phyloP scores from a whole-genome alignment of 2,113 vertebrate genomes.

The Tichodroma muraria region DNA sequence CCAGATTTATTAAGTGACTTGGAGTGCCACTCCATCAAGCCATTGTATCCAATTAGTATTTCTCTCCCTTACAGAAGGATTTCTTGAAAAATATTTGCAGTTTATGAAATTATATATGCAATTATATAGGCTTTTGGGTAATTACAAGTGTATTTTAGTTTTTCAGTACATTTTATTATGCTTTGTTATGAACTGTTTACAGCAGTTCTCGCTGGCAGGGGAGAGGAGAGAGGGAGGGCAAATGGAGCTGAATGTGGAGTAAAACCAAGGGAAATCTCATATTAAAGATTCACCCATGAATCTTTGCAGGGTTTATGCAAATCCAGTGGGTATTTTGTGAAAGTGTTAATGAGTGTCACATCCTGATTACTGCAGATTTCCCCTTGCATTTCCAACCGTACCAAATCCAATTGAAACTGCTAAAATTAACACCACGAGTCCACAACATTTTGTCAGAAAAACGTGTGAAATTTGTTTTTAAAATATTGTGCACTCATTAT shows the following conservation, averaged over 20 bases:
- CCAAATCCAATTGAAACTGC: conserved; percentile 31
- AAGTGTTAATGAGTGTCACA: conserved; percentile 43
- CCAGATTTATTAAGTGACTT: conserved; percentile 32
- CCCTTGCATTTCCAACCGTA: background rate
- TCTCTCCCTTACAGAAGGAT: background rate
- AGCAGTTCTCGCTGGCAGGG: background rate
- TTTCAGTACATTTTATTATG: conserved; percentile 48
- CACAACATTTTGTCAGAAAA: background rate
- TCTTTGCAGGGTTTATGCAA: conserved; percentile 39
- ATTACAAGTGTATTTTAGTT: conserved; percentile 58
- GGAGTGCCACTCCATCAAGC: background rate
- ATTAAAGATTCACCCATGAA: background rate
- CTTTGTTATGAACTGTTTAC: conserved; percentile 47
- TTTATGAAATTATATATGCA: conserved; percentile 26
- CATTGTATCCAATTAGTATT: background rate
- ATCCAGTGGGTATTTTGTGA: conserved; percentile 37
- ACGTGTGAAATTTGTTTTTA: background rate
- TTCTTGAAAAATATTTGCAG: conserved; percentile 4
- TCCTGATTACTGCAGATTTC: conserved; percentile 38
- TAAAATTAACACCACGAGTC: background rate
- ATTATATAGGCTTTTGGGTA: conserved; percentile 40
- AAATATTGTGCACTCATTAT: background rate
- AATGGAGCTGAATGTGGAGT: conserved; percentile 19
- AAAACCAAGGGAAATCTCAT: conserved; percentile 32
- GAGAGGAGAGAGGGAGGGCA: background rate